phyloP scores from a whole-genome alignment of 2,113 vertebrate genomes.

The Struthio camelus region DNA sequence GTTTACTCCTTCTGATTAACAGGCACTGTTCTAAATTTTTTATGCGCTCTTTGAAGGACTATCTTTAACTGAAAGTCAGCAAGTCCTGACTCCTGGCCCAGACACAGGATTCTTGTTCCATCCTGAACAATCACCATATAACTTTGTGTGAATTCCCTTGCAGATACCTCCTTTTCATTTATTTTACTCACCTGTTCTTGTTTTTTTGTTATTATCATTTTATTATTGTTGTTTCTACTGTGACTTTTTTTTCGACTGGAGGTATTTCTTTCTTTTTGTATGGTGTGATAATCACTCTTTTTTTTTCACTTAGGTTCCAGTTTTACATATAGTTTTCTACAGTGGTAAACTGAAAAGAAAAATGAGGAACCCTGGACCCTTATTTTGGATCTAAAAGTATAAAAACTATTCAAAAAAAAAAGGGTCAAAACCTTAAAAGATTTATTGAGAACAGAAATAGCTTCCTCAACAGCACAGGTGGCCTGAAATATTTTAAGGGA shows the following conservation, averaged over 20 bases:
- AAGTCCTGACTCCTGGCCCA: neutral
- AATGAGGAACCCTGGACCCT: neutral
- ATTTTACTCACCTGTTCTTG: neutral
- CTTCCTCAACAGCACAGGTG: fast-evolving
- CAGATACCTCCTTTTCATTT: neutral
- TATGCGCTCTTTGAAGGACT: neutral
- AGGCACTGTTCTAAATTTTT: neutral
- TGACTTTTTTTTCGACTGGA: neutral
- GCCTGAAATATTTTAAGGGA: neutral
- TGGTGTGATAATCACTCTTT: neutral
- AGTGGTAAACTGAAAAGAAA: neutral
- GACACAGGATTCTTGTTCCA: neutral
- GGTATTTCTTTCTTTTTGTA: neutral
- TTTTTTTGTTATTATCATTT: neutral
- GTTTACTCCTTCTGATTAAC: neutral
- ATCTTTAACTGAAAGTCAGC: neutral
- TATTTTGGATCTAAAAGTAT: neutral
- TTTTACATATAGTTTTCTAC: too few relatives aligned
- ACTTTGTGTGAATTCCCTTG: neutral
- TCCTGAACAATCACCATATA: neutral
- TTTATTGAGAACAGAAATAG: neutral
- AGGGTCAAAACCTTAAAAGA: too few relatives aligned
- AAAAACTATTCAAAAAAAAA: neutral
- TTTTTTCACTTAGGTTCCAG: too few relatives aligned
- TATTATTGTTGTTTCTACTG: neutral